phyloP scores from a whole-genome alignment of 2,797 vertebrate genomes.

The Coracias cyanogaster region DNA sequence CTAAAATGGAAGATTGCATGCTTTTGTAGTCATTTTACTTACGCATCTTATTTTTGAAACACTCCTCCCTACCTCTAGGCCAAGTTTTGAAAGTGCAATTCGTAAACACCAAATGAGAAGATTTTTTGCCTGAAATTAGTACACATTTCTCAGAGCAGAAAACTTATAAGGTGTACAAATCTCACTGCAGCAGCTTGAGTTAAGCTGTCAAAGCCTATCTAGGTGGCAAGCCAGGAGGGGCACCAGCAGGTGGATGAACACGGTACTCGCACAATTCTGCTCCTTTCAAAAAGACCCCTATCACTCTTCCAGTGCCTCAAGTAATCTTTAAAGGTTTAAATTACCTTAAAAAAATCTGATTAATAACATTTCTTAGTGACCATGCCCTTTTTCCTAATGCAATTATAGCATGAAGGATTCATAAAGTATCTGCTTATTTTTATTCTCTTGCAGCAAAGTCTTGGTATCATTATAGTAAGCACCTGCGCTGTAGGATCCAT shows the following conservation, averaged over 20 bases:
- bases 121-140: conserved; percentile 12
- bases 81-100: conserved; percentile 45
- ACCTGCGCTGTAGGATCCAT: rapidly evolving
- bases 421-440: background rate
- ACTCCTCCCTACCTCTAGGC: conserved; percentile 35
- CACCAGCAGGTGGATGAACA: background rate
- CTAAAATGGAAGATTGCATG: conserved; percentile 63
- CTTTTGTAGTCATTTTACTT: conserved; percentile 59
- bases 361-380: background rate
- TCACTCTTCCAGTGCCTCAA: background rate
- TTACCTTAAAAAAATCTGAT: background rate
- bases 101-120: conserved; percentile 11
- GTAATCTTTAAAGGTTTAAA: background rate
- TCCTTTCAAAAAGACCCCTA: background rate
- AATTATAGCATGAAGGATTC: background rate
- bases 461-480: background rate
- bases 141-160: background rate
- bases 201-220: background rate
- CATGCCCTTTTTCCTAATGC: background rate
- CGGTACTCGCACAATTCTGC: background rate
- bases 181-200: background rate
- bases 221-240: background rate
- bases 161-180: background rate
- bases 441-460: background rate
- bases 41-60: conserved; percentile 61